A percentile compares a stretch with the other conserved stretches of the same genome.
Conservation (phyloP, 30 jellyfish, hydroid and myxozoan species). For the Sanderia malayensis region DNA sequence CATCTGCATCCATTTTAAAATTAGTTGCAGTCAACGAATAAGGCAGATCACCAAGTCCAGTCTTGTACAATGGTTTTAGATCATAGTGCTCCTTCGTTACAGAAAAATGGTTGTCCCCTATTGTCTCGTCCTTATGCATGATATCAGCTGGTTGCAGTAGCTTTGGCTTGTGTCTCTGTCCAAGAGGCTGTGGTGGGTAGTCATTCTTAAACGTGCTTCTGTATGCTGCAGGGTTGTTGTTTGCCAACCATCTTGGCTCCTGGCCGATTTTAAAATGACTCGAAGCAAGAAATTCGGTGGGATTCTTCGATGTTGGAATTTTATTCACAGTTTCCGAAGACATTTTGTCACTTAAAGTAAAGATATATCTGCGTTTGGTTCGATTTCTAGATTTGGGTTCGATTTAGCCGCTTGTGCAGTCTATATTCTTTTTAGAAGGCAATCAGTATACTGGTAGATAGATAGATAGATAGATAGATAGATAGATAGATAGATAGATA, state of each 20-base stretch:
- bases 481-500: too few relatives aligned
- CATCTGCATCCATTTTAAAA: constrained; percentile 84
- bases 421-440: too few relatives aligned
- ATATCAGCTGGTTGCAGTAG: constrained; percentile 79
- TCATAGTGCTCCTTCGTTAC: constrained; percentile 70
- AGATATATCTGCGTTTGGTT: too few relatives aligned
- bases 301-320: constrained; percentile 44
- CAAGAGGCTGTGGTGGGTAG: constrained; percentile 56
- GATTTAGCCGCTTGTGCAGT: too few relatives aligned
- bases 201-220: constrained; percentile 74
- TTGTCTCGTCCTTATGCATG: constrained; percentile 61
- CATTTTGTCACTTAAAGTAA: too few relatives aligned
- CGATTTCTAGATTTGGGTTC: too few relatives aligned
- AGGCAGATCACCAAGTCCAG: constrained; percentile 41
- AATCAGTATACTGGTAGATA: too few relatives aligned
- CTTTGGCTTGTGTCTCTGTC: constrained; percentile 25
- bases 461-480: too few relatives aligned
- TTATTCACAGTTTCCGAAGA: constrained; percentile 30
- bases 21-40: constrained; percentile 79
- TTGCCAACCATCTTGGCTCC: constrained; percentile 62
- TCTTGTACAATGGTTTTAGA: constrained; percentile 30
- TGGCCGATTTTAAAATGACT: constrained; percentile 75
- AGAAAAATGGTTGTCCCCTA: constrained; percentile 54
- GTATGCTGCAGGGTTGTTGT: constrained; percentile 57
- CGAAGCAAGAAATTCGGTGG: constrained; percentile 64